Conservation (phyloP, 1,140 invertebrate genomes). For the Lysiphlebus fabarum region DNA sequence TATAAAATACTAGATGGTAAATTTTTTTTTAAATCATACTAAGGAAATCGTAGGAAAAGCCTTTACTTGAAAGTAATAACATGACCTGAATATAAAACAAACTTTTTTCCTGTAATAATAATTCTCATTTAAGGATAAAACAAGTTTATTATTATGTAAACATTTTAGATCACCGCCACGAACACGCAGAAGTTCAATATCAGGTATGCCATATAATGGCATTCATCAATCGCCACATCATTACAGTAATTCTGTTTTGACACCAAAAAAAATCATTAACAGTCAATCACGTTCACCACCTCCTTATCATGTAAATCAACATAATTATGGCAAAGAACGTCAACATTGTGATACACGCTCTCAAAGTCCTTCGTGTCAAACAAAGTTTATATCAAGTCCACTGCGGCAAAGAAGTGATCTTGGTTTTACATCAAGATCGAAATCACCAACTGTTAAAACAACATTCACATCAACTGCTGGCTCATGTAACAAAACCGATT, state of each 20-base stretch:
- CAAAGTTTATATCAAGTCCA: slow-evolving; percentile 37
- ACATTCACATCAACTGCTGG: neutral
- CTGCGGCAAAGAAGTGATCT: slow-evolving; percentile 34
- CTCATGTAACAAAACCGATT: no score
- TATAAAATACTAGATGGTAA: no score
- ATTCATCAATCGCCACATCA: slow-evolving; percentile 39
- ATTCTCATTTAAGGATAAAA: slow-evolving; percentile 3
- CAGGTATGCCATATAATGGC: slow-evolving; percentile 53
- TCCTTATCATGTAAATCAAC: slow-evolving; percentile 38
- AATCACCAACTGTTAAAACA: slow-evolving; percentile 51
- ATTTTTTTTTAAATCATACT: no score
- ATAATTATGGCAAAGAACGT: slow-evolving; percentile 39
- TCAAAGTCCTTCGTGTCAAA: slow-evolving; percentile 47
- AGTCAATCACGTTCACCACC: slow-evolving; percentile 58
- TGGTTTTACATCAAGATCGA: slow-evolving; percentile 35
- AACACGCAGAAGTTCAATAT: slow-evolving; percentile 57
- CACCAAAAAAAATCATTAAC: slow-evolving; percentile 43
- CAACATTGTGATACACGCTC: slow-evolving; percentile 55
- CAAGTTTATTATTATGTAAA: slow-evolving; percentile 27
- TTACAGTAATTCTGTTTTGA: slow-evolving; percentile 44
- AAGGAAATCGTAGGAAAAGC: no score
- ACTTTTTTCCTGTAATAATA: neutral
- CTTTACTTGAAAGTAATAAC: no score
- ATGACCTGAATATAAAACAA: neutral
- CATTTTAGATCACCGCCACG: slow-evolving; percentile 56